phyloP scores from a whole-genome alignment of 2,888 invertebrate species.

The Clivina fossor region DNA sequence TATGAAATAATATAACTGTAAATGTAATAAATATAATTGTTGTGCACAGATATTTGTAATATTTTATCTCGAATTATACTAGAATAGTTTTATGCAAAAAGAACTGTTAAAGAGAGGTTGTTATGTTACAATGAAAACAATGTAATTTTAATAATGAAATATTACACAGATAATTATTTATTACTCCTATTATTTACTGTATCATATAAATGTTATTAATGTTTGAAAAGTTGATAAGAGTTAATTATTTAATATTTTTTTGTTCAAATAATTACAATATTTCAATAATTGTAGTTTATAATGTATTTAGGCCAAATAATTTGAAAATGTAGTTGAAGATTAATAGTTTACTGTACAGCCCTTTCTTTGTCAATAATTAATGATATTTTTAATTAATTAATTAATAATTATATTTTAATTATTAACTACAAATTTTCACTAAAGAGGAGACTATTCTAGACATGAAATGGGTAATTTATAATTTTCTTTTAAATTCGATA shows the following conservation, averaged over 20 bases:
- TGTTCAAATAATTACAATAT: constrained; percentile 13
- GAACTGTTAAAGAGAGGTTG: no score
- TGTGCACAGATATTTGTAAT: constrained; percentile 24
- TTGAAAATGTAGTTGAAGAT: constrained; percentile 14
- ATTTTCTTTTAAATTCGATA: constrained; percentile 52
- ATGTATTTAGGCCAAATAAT: constrained; percentile 32
- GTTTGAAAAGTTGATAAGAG: constrained; percentile 6
- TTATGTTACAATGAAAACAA: constrained; percentile 9
- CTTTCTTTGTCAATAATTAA: constrained; percentile 21
- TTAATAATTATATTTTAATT: constrained; percentile 27
- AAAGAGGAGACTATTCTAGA: constrained; percentile 50
- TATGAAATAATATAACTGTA: constrained; percentile 13
- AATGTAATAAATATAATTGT: no score
- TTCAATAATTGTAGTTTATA: neutral
- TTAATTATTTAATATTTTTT: no score
- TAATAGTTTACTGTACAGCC: constrained; percentile 13
- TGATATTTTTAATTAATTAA: constrained; percentile 16
- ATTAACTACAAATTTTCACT: constrained; percentile 49
- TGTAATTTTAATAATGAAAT: constrained; percentile 10
- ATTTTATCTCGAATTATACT: constrained; percentile 15
- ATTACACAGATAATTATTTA: constrained; percentile 13
- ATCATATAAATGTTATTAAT: constrained; percentile 14
- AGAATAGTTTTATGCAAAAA: no score
- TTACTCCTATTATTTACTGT: no score
- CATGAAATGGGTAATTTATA: constrained; percentile 49